Conservation (phyloP, 2,113 vertebrate species). For the Chitala chitala region DNA sequence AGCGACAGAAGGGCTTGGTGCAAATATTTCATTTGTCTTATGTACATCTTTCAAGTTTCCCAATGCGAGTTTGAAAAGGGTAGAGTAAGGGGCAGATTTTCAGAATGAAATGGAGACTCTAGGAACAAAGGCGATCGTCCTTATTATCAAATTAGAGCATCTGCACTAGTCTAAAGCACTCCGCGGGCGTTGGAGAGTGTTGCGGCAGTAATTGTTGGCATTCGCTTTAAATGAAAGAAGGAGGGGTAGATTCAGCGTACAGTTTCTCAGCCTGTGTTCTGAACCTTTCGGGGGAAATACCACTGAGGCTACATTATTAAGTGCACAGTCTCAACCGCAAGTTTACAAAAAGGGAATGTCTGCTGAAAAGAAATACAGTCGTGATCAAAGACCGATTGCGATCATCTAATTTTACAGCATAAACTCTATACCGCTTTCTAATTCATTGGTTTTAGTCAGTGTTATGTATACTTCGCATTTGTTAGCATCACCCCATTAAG, state of each 20-base stretch:
- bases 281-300: too few relatives aligned
- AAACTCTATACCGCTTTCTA: neutral
- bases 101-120: slow-evolving; percentile 57
- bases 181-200: slow-evolving; percentile 68
- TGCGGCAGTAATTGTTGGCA: slow-evolving; percentile 31
- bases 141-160: slow-evolving; percentile 68
- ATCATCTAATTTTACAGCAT: slow-evolving; percentile 2
- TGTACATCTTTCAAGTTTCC: slow-evolving; percentile 57
- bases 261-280: neutral
- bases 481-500: too few relatives aligned
- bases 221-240: slow-evolving; percentile 30
- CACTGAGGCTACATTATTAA: too few relatives aligned
- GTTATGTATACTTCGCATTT: neutral
- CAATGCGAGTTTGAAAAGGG: slow-evolving; percentile 70
- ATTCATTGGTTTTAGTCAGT: neutral
- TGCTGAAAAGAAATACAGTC: neutral
- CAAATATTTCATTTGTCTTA: slow-evolving; percentile 52
- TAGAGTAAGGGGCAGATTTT: slow-evolving; percentile 49
- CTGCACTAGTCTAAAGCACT: slow-evolving; percentile 53
- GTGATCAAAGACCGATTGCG: neutral
- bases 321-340: neutral
- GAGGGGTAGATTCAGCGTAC: neutral
- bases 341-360: neutral
- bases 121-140: slow-evolving; percentile 65
- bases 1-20: slow-evolving; percentile 44